phyloP scores from a whole-genome alignment of 2,797 vertebrate genomes.

The Poeciliopsis paucimaculata region DNA sequence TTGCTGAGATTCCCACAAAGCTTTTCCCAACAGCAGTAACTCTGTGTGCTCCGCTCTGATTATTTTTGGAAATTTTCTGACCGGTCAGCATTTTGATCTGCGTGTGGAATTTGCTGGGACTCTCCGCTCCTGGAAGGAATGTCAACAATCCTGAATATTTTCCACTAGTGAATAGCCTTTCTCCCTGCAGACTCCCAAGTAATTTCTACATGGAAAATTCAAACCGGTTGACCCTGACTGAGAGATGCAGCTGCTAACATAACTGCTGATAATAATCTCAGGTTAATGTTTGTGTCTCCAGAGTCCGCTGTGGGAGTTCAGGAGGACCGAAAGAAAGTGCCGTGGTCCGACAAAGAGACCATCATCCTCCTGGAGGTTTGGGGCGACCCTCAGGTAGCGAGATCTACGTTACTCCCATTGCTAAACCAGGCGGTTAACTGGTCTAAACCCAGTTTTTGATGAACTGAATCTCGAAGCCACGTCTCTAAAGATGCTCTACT shows the following conservation, averaged over 20 bases:
- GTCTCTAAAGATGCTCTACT: background rate
- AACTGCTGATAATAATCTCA: background rate
- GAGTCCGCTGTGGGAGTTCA: constrained; percentile 61
- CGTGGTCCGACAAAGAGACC: constrained; percentile 80
- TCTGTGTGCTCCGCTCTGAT: background rate
- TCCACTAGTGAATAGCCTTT: background rate
- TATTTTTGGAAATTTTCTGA: constrained; percentile 1
- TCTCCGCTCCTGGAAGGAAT: background rate
- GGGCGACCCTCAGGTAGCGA: constrained; percentile 71
- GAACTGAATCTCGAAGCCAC: background rate
- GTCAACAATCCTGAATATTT: background rate
- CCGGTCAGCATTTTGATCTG: background rate
- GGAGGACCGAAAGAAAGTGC: constrained; percentile 79
- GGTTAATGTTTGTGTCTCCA: constrained; percentile 22
- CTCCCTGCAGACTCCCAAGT: background rate
- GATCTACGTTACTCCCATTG: too few relatives aligned
- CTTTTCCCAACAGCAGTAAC: background rate
- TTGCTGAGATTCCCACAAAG: background rate
- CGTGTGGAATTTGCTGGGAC: background rate
- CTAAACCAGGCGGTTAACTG: background rate
- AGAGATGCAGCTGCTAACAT: background rate
- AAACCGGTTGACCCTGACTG: background rate
- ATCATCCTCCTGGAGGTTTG: constrained; percentile 80
- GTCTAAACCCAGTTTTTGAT: background rate
- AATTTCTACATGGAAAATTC: background rate